Evolutionary conservation across 2,888 invertebrate genomes (phyloP).

Genomic region (Agrochola lychnidis): DNA sequence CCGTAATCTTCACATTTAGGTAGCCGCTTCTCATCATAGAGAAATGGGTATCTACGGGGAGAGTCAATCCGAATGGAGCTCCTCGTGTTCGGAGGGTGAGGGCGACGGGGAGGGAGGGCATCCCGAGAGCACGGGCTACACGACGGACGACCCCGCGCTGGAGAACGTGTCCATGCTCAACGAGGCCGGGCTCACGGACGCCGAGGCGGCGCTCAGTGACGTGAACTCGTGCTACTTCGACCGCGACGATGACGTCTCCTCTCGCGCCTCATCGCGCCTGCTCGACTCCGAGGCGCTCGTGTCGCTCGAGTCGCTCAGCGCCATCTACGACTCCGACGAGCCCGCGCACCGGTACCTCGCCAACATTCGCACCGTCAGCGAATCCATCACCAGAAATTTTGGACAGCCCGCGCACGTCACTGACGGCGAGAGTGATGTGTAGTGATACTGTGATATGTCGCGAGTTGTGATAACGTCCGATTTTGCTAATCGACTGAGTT

Average conservation of each 20-base stretch:
- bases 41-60: constrained; percentile 90
- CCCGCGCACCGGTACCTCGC: constrained; percentile 92
- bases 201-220: constrained; percentile 96
- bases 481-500: constrained; percentile 58
- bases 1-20: constrained; percentile 68
- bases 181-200: constrained; percentile 96
- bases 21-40: constrained; percentile 83
- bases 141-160: constrained; percentile 96
- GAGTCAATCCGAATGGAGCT: constrained; percentile 96
- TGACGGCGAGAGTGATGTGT: constrained; percentile 93
- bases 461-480: constrained; percentile 62
- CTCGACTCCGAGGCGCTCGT: constrained; percentile 94
- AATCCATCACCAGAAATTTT: constrained; percentile 94
- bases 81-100: constrained; percentile 90
- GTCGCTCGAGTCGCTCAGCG: constrained; percentile 95
- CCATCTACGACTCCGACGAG: constrained; percentile 94
- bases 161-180: constrained; percentile 96
- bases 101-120: constrained; percentile 88
- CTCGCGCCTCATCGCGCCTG: constrained; percentile 95
- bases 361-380: constrained; percentile 94
- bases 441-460: constrained; percentile 73
- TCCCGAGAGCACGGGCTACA: constrained; percentile 94
- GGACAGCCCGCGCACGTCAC: constrained; percentile 93
- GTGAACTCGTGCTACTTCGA: constrained; percentile 96
- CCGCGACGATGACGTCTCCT: constrained; percentile 94